A percentile compares a stretch with the other conserved stretches of the same genome.
Evolutionary conservation across 2,113 vertebrate species (phyloP).

Genomic region (Muntiacus reevesi): DNA sequence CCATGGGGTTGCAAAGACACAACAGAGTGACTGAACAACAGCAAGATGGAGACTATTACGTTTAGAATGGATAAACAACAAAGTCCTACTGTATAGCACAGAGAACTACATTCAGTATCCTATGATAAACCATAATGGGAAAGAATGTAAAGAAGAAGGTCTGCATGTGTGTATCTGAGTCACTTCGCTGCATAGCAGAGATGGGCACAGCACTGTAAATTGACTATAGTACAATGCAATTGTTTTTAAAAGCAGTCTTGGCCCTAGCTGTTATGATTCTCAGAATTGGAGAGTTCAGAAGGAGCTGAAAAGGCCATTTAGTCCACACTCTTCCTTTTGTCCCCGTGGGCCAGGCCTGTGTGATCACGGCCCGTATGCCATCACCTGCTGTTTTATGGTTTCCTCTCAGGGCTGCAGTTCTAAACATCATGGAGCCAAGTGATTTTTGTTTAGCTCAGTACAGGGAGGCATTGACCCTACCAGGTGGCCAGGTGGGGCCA

Average conservation of each 20-base stretch:
- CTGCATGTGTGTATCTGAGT: not conserved
- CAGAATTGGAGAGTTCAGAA: not conserved
- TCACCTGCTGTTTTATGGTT: not conserved
- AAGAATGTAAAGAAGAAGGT: not conserved
- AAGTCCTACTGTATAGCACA: not conserved
- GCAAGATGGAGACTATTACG: not conserved
- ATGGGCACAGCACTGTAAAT: not conserved
- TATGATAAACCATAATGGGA: not conserved
- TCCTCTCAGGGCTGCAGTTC: not conserved
- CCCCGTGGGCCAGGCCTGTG: not conserved
- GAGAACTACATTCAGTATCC: not conserved
- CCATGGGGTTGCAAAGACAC: not conserved
- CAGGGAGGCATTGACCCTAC: not conserved
- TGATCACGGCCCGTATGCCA: no score
- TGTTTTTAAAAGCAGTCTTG: not conserved
- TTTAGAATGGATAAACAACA: not conserved
- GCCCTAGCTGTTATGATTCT: not conserved
- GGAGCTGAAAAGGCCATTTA: not conserved
- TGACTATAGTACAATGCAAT: not conserved
- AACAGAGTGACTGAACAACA: not conserved
- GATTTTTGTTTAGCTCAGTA: not conserved
- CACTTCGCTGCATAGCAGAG: not conserved
- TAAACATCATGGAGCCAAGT: not conserved
- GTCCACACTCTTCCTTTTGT: fast-evolving
- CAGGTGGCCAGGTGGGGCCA: not conserved